Evolutionary conservation across 2,113 vertebrate genomes (phyloP), one percentile per base, ranked within the genome.

Genomic region (Deroptyus accipitrinus): DNA sequence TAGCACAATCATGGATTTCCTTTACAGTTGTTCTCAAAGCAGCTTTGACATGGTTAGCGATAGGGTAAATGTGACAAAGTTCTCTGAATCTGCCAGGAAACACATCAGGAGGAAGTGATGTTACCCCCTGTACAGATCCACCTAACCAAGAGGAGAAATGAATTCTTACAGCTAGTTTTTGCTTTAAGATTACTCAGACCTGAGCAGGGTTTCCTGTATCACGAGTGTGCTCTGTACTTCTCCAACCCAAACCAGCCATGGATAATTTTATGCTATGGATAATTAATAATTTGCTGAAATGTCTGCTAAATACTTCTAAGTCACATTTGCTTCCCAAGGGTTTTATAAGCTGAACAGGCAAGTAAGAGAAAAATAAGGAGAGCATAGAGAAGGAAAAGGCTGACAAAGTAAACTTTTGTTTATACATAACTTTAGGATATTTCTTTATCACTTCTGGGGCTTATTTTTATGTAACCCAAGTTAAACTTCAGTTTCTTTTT

Each of bases 1-100:
- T 94, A 96, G 66, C 80, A 89, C 91, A 97, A 96, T 97, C 92
- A 95, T 96, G 94, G 94, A 96, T 82, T 96, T 96, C 96, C 95
- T 95, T 96, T 96, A 91, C 57, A 87, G 66, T 89, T 94, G 54
- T 16, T 92, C 83, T 95, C 77, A 89, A 91, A 88, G 92, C 57
- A 92, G 77, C n/a, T 93, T 86, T 87, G 63, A 95, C 88, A 57
- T 13, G 44, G 73, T 84, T 88, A 94, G 66, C 87, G 76, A 92
- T 78, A 90, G 81, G 66, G 86, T 49, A 97, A 61, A 63, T 64
- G 82, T 67, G 80, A 86, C 91, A 90, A 67, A 92, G 68, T 96
- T 96, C 95, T 96, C 80, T 39, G 95, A 97, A 96, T 91, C 83
- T 95, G 74, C 80, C 95, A 94, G 95, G 95, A 95, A 96, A 75